Evolutionary conservation across 1,140 invertebrate species (phyloP), one percentile per base, ranked within the genome.

Genomic region (Myzus persicae): DNA sequence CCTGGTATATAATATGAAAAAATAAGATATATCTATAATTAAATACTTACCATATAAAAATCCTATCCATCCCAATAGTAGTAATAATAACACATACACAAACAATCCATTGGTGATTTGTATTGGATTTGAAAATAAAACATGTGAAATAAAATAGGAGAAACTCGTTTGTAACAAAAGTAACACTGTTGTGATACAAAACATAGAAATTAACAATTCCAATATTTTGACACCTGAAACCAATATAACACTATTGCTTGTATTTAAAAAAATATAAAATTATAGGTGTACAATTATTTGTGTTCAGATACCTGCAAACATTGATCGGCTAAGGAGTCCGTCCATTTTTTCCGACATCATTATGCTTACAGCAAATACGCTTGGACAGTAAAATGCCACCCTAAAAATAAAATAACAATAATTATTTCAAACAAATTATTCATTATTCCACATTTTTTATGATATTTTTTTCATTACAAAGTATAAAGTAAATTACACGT

Each of bases 311-410:
- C 94, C 94, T 93, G 94, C 94, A 38, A 94, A 94, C 94, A 94
- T 94, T 44, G 93, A 94, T 87, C 94, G 94, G 46, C 94, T 94
- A 90, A 94, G 42, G 36, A 94, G 94, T 38, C 94, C 94, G 44
- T 94, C 94, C 91, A 94, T 93, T 93, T 94, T 94, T 48, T 94
- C 94, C 87, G 94, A 93, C 40, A 94, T 93, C 42, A 94, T 93
- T 31, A 94, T 91, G 22, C 94, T 94, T n/a, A 94, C 94, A 36
- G 94, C 94, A 46, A 94, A 94, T 93, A 94, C 94, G 54, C 94
- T 81, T n/a, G 94, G 94, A 11, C 94, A 93, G 92, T 94, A 94
- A 93, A 94, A 94, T 90, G 94, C 94, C 59, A 94, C 93, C 31
- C 94, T 94, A 85, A 46, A 94, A 94, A 93, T 22, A 89, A n/a